Conservation (phyloP, 2,888 invertebrate genomes). For the Leucophenga maculata region DNA sequence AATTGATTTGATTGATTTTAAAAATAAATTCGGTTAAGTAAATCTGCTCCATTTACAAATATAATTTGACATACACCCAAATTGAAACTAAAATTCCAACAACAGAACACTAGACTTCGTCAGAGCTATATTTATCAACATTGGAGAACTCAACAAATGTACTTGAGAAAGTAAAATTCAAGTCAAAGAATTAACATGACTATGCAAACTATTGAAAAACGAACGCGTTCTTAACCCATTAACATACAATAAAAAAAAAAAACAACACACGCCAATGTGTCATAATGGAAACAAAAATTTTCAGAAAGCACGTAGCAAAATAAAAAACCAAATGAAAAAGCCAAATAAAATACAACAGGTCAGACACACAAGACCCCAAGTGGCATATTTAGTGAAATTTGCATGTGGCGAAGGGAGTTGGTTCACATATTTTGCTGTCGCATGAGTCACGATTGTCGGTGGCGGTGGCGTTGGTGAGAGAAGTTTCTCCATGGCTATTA, state of each 20-base stretch:
- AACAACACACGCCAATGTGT: no score
- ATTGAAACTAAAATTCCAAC: not conserved
- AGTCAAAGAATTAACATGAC: conserved; percentile 49
- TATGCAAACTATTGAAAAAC: conserved; percentile 45
- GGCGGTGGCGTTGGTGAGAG: not conserved
- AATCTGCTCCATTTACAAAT: not conserved
- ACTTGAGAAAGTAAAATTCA: conserved; percentile 13
- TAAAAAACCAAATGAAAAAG: conserved; percentile 38
- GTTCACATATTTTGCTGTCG: not conserved
- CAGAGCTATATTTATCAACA: no score
- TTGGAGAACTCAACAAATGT: not conserved
- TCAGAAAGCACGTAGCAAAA: not conserved
- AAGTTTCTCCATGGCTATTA: not conserved
- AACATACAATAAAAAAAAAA: conserved; percentile 35
- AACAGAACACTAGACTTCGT: no score
- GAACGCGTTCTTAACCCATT: conserved; percentile 39
- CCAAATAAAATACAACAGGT: not conserved
- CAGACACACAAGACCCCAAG: not conserved
- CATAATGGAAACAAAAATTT: no score
- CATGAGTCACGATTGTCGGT: conserved; percentile 7
- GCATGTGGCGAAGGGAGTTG: not conserved
- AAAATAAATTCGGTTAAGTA: no score
- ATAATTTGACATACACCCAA: not conserved
- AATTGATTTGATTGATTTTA: no score
- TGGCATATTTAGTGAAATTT: conserved; percentile 5